A percentile compares a stretch with the other conserved stretches of the same genome.
These are phyloP conservation scores for Chlorospingus flavigularis DNA, from an alignment of 2,797 vertebrate species.

Conservation along the genomic window DNA sequence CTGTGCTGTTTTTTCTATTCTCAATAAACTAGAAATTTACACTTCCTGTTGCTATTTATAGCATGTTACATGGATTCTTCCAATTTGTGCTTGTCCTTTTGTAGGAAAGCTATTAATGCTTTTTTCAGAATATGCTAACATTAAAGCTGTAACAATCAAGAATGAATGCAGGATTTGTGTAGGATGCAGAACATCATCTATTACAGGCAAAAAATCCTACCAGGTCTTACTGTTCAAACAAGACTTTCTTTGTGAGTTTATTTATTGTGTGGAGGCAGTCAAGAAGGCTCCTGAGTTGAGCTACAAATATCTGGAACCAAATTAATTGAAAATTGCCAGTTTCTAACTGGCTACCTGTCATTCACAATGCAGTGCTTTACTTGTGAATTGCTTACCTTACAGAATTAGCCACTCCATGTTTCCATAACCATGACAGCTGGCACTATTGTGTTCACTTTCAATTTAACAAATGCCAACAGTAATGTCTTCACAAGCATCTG, in stretches of 20 bases:
- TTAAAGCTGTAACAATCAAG: neutral
- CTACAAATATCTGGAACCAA: neutral
- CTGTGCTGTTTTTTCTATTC: neutral
- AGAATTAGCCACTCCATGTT: neutral
- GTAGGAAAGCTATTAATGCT: neutral
- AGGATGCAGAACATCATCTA: neutral
- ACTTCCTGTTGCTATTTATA: neutral
- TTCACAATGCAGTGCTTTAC: neutral
- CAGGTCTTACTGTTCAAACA: neutral
- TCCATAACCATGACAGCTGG: neutral
- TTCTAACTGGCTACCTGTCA: neutral
- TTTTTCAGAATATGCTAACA: neutral
- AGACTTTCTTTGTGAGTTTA: neutral
- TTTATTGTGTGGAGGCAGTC: neutral
- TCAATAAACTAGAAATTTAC: neutral
- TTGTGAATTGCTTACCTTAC: neutral
- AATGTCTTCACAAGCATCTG: neutral
- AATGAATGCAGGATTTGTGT: neutral
- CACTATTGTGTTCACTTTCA: neutral
- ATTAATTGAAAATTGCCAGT: neutral
- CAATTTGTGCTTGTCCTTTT: neutral
- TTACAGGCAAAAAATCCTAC: neutral
- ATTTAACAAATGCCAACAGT: neutral
- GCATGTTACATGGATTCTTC: neutral
- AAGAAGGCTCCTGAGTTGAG: neutral